Percentiles rank a stretch among this genome's conserved stretches.
These are phyloP conservation scores for Cyrtodaria siliqua DNA, from an alignment of 2,888 invertebrate species.

Conservation along the genomic window DNA sequence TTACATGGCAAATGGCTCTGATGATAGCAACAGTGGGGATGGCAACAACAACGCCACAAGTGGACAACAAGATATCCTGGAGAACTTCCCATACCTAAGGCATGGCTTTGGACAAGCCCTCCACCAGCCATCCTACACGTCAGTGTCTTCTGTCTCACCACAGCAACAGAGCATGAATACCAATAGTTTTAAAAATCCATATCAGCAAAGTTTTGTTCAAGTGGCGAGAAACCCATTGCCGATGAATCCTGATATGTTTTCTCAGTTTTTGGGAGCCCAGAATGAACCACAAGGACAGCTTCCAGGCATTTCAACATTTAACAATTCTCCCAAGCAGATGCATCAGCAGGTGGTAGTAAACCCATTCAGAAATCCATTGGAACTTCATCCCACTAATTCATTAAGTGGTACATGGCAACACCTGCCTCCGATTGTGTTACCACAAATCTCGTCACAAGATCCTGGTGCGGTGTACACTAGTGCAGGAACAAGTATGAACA, in stretches of 20 bases:
- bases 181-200: background rate
- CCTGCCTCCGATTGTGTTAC: no score
- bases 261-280: background rate
- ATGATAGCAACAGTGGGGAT: slow-evolving; percentile 4
- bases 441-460: no score
- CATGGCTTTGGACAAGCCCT: slow-evolving; percentile 2
- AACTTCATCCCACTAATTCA: background rate
- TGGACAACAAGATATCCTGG: slow-evolving; percentile 12
- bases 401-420: background rate
- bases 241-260: background rate
- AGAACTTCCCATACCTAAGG: slow-evolving; percentile 23
- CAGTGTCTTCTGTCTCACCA: background rate
- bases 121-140: background rate
- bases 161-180: background rate
- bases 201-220: slow-evolving; percentile 7
- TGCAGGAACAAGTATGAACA: no score
- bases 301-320: slow-evolving; percentile 15
- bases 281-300: background rate
- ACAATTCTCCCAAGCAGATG: background rate
- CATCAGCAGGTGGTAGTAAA: background rate
- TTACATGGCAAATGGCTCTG: background rate
- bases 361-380: background rate
- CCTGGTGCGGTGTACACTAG: no score
- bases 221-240: background rate
- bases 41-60: background rate